Base-by-base conservation (phyloP, 2,888 invertebrate species). In the Ecdyonurus torrentis region DNA sequence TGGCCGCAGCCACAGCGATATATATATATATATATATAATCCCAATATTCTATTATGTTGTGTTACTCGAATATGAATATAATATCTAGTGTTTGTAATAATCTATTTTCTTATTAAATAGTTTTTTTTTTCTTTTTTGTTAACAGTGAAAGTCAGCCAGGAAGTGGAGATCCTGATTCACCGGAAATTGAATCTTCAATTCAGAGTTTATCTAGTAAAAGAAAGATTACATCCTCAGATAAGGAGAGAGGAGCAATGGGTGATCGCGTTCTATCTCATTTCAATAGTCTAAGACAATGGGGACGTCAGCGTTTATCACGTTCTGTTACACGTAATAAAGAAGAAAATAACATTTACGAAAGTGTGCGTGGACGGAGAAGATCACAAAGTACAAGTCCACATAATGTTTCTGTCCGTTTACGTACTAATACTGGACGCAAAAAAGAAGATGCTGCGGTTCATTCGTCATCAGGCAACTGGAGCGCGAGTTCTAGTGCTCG, bases 391-490 rank as follows among this genome's bases (percentile, higher is more conserved):
- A 22, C 61, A 3, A 37, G 52, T 52, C 52, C 37, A 23, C 52
- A 61, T 52, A 60, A 60, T 25, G 25, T 60, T 7, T 60, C 24
- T 25, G 55, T 55, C 3, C 55, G 55, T 7, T n/a, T 55, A 22
- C 55, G 55, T 55, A 5, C 55, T n/a, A n/a, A 55, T 22, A 7
- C 22, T 22, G 55, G 55, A 67, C 70, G 63, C 67, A 81, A 78
- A 58, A 76, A 77, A 62, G 87, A 86, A 73, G 91, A 91, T 66
- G 89, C 91, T 71, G 87, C 86, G 50, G 70, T 72, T 2, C 89
- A 92, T 75, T 92, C 92, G 1, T 91, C 91, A 18, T 89, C 90
- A 70, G 95, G 95, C 52, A 94, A 95, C 75, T 95, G 95, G 95
- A 91, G 91, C 68, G 93, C 91, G 1, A 93, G 92, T 71, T 91